A percentile compares a stretch with the other conserved stretches of the same genome.
These are phyloP conservation scores for Sus cebifrons DNA, from an alignment of 2,797 vertebrate species.

Conservation along the genomic window DNA sequence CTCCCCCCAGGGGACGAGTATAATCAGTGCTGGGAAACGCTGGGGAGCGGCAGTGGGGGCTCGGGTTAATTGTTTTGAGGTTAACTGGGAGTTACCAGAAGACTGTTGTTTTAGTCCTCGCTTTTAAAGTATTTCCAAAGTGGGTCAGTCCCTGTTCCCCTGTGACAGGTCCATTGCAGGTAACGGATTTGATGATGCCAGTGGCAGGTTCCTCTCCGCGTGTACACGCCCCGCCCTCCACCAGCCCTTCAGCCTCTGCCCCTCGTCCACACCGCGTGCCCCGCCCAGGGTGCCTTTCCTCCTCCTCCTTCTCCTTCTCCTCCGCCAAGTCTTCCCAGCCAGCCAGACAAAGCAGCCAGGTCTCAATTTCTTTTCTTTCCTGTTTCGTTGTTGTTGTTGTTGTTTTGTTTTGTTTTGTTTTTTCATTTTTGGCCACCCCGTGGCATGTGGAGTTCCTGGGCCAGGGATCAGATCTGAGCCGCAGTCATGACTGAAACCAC, in stretches of 20 bases:
- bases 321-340: neutral
- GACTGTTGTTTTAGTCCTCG: neutral
- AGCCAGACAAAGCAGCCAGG: neutral
- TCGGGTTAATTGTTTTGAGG: neutral
- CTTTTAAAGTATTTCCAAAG: constrained; percentile 3
- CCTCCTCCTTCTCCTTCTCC: no score
- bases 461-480: no score
- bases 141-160: fast-evolving
- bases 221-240: fast-evolving
- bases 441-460: no score
- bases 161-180: fast-evolving
- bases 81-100: neutral
- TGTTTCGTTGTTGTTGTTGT: no score
- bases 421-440: no score
- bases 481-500: no score
- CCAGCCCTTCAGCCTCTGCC: fast-evolving
- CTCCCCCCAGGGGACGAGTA: neutral
- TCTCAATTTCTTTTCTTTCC: neutral
- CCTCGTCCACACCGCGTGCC: fast-evolving
- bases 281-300: neutral
- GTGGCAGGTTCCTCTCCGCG: fast-evolving
- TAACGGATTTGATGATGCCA: neutral
- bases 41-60: no score
- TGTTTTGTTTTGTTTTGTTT: no score
- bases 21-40: neutral